A percentile compares a stretch with the other conserved stretches of the same genome.
These are phyloP conservation scores for Sternarchorhynchus goeldii DNA, from an alignment of 2,797 vertebrate genomes.

Conservation along the genomic window DNA sequence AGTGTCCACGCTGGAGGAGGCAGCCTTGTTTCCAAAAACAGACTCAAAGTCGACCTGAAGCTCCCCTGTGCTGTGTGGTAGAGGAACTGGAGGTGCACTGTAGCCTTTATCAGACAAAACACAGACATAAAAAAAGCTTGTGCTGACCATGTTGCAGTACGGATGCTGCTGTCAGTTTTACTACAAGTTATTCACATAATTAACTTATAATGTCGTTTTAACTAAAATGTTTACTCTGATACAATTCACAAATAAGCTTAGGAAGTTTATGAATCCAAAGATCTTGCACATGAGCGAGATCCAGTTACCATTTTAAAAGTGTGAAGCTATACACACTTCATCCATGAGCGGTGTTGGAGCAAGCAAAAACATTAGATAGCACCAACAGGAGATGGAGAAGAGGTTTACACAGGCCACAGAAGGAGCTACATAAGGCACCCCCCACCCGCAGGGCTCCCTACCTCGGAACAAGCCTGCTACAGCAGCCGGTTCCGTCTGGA, in stretches of 20 bases:
- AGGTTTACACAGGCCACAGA: conserved; percentile 4
- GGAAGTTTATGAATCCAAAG: not conserved
- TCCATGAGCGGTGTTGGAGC: not conserved
- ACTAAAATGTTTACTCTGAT: no score
- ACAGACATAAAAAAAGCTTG: conserved; percentile 53
- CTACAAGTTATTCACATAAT: no score
- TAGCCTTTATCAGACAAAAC: conserved; percentile 79
- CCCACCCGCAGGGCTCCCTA: conserved; percentile 72
- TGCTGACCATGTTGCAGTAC: conserved; percentile 22
- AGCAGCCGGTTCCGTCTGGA: conserved; percentile 85
- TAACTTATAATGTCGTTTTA: no score
- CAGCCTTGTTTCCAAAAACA: conserved; percentile 95
- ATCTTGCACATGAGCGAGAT: not conserved
- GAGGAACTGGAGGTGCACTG: conserved; percentile 84
- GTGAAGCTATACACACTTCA: conserved; percentile 10
- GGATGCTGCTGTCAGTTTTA: not conserved
- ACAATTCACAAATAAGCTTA: no score
- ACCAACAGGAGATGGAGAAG: not conserved
- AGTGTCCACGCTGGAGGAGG: conserved; percentile 82
- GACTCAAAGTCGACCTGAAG: conserved; percentile 99
- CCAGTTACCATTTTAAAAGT: not conserved
- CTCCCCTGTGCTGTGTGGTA: conserved; percentile 84
- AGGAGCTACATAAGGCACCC: conserved; percentile 22
- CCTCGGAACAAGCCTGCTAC: conserved; percentile 94
- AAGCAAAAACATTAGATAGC: conserved; percentile 6